Evolutionary conservation across 2,888 invertebrate species (phyloP), one percentile per base, ranked within the genome.

Genomic region (Dromius quadrimaculatus): DNA sequence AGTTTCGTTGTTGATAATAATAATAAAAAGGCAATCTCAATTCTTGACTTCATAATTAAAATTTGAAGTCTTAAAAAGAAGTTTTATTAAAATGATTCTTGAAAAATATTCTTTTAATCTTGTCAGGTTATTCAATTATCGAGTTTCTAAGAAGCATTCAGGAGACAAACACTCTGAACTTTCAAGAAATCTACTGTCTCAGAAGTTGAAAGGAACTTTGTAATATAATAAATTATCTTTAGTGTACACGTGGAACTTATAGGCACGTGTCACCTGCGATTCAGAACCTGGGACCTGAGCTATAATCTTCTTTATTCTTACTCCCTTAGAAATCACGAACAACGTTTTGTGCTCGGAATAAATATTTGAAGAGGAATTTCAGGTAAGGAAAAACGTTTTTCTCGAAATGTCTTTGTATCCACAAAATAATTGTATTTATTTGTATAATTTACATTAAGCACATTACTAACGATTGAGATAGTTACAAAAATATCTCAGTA

Each of bases 221-320:
- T 54, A 54, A 54, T 15, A 28, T 54, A 54, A 54, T 54, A 54
- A 54, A 54, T 54, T 54, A 54, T 54, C 50, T 54, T 54, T 54
- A 13, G 8, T 54, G 50, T 28, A 54, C 50, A 54, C 50, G 50
- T 54, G 50, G 50, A 54, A 28, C 23, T 28, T 54, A 54, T 54
- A 54, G 50, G 50, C 50, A 54, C 50, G 50, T 54, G 50, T 54
- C 50, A 54, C 50, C 50, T 41, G 41, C 41, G 13, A 41, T 41
- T 41, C 41, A 41, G 15, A 15, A 15, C 41, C 13, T 2, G 15
- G 15, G 41, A 41, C 41, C 41, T 54, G 50, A 28, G 50, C 50
- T 28, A 28, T 54, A 54, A 54, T 54, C 50, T 32, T n/a, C 50
- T 54, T 54, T 28, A 28, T 28, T 54, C 50, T 54, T 47, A 17